phyloP scores from a whole-genome alignment of 30 jellyfish, hydroid and myxozoan genomes.

The Aurelia coerulea region DNA sequence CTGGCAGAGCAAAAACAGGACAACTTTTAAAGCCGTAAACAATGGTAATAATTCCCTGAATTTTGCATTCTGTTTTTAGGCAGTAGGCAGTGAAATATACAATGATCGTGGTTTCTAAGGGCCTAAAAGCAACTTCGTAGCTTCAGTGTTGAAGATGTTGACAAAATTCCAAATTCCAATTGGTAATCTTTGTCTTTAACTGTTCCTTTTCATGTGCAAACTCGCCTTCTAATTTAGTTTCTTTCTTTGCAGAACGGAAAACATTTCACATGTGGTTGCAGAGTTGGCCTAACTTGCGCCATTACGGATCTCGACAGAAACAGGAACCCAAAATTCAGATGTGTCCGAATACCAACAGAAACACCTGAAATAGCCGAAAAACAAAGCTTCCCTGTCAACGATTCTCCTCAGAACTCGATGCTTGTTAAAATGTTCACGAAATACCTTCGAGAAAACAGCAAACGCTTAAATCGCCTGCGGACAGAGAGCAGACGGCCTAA shows the following conservation, averaged over 20 bases:
- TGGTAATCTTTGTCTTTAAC: too few relatives aligned
- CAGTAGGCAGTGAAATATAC: too few relatives aligned
- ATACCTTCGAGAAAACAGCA: slow-evolving; percentile 9
- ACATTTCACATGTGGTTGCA: slow-evolving; percentile 80
- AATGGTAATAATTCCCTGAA: too few relatives aligned
- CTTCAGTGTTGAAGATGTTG: too few relatives aligned
- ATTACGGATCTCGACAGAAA: slow-evolving; percentile 64
- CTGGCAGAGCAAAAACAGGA: too few relatives aligned
- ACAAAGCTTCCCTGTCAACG: slow-evolving; percentile 21
- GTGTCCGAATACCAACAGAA: slow-evolving; percentile 84
- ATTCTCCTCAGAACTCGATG: slow-evolving; percentile 49
- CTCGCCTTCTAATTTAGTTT: neutral
- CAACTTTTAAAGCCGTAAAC: too few relatives aligned
- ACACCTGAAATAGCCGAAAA: slow-evolving; percentile 70
- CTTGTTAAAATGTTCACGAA: slow-evolving; percentile 30
- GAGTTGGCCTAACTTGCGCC: slow-evolving; percentile 80
- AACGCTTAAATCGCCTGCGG: slow-evolving; percentile 31
- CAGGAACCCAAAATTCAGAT: slow-evolving; percentile 74
- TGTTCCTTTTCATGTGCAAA: too few relatives aligned
- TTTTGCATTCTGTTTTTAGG: too few relatives aligned
- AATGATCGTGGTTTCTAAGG: too few relatives aligned
- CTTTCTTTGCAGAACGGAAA: slow-evolving; percentile 51
- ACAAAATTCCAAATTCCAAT: too few relatives aligned
- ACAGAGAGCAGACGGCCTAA: slow-evolving; percentile 7
- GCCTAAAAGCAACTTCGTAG: too few relatives aligned